phyloP scores from a whole-genome alignment of 2,113 vertebrate genomes.

The Myotis yumanensis region DNA sequence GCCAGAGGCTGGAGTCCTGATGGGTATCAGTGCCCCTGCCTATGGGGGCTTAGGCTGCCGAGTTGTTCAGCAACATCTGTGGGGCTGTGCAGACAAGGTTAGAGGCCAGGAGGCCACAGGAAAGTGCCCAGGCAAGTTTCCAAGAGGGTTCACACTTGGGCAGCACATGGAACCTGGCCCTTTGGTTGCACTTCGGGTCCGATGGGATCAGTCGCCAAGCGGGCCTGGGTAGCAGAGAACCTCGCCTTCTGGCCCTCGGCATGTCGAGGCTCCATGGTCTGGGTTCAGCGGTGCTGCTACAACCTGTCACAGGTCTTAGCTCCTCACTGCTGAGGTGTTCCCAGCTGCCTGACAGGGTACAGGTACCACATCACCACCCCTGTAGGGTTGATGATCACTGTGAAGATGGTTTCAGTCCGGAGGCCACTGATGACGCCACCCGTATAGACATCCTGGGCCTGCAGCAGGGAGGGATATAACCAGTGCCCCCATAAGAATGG shows the following conservation, averaged over 20 bases:
- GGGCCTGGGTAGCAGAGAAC: not conserved
- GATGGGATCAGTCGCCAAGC: not conserved
- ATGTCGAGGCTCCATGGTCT: not conserved
- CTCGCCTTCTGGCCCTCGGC: not conserved
- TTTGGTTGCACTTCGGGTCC: not conserved
- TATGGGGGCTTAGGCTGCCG: not conserved
- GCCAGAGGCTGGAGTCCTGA: not conserved
- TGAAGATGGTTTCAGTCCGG: slow-evolving; percentile 85
- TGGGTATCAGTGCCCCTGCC: not conserved
- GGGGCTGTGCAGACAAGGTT: not conserved
- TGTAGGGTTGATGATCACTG: slow-evolving; percentile 90
- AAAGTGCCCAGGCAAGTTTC: not conserved
- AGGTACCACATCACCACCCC: slow-evolving; percentile 97
- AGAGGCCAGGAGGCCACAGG: not conserved
- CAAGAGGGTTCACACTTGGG: not conserved
- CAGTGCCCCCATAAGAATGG: not conserved
- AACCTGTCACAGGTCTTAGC: not conserved
- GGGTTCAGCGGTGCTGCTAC: not conserved
- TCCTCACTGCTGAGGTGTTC: not conserved
- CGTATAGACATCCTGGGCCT: slow-evolving; percentile 87
- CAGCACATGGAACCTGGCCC: not conserved
- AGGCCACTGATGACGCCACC: slow-evolving; percentile 76
- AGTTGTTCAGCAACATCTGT: not conserved
- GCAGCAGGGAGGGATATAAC: not conserved
- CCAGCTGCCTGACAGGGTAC: slow-evolving; percentile 67